These are phyloP conservation scores for Poecilobothrus nobilitatus DNA, from an alignment of 2,888 invertebrate genomes.

Conservation along the genomic window DNA sequence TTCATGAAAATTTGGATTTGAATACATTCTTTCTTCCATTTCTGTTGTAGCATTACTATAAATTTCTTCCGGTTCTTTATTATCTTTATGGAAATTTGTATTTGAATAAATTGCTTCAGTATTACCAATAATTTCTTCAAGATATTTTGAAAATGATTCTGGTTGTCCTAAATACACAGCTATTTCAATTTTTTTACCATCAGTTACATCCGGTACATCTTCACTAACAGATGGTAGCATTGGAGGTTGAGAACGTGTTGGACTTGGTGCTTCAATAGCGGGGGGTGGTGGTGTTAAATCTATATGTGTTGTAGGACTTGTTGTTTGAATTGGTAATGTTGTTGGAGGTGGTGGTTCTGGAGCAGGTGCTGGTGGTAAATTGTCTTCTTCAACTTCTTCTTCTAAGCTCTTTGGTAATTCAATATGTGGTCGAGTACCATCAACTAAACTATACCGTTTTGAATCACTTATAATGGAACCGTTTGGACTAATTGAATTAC, in stretches of 20 bases:
- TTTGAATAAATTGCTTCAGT: too few species aligned
- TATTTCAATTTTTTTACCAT: conserved; percentile 80
- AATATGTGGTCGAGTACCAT: conserved; percentile 45
- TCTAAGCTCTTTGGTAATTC: conserved; percentile 41
- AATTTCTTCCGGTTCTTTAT: conserved; percentile 43
- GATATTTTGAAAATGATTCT: conserved; percentile 63
- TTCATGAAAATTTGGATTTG: conserved; percentile 56
- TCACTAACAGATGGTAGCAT: conserved; percentile 48
- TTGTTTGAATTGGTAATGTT: too few species aligned
- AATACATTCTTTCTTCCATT: conserved; percentile 35
- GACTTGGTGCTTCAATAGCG: conserved; percentile 37
- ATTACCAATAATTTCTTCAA: conserved; percentile 57
- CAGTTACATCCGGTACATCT: conserved; percentile 59
- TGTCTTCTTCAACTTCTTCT: conserved; percentile 42
- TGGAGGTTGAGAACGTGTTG: conserved; percentile 33
- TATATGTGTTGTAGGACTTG: conserved; percentile 41
- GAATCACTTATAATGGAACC: conserved; percentile 48
- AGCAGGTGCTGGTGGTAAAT: conserved; percentile 38
- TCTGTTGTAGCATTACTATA: conserved; percentile 32
- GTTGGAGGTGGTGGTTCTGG: conserved; percentile 43
- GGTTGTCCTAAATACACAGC: conserved; percentile 80
- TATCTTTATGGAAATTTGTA: conserved; percentile 53
- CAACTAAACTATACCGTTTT: conserved; percentile 53
- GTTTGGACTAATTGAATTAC: conserved; percentile 43
- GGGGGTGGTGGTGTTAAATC: conserved; percentile 44